These are phyloP conservation scores for Syngnathus typhle DNA, from an alignment of 2,113 vertebrate genomes.

Conservation along the genomic window DNA sequence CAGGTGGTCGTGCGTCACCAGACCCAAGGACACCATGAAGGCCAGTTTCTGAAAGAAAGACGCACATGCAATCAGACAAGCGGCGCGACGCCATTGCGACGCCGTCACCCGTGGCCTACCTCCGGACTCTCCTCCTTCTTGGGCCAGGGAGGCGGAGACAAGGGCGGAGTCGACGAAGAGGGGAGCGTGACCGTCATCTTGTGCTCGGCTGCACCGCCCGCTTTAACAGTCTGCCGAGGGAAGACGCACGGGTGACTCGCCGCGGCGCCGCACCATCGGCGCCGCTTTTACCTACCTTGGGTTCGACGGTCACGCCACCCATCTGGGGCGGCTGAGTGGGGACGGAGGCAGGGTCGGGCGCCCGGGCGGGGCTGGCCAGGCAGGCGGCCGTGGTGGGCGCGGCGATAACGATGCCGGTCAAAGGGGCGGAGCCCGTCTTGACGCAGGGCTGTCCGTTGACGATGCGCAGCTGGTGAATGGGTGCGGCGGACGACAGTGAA, in stretches of 20 bases:
- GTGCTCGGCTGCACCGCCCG: constrained; percentile 79
- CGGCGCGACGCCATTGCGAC: no score
- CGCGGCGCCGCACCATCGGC: fast-evolving
- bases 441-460: constrained; percentile 88
- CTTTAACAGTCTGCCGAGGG: constrained; percentile 75
- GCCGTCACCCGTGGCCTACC: constrained; percentile 59
- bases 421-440: constrained; percentile 64
- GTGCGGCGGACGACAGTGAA: constrained; percentile 81
- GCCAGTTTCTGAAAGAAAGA: constrained; percentile 85
- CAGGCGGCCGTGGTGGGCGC: constrained; percentile 63
- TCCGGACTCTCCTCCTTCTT: constrained; percentile 94
- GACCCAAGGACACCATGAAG: constrained; percentile 96
- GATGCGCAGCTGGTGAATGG: constrained; percentile 95
- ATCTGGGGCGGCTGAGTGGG: constrained; percentile 74
- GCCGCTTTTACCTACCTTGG: constrained; percentile 73
- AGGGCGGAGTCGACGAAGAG: constrained; percentile 67
- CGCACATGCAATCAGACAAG: neutral
- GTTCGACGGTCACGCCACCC: constrained; percentile 86
- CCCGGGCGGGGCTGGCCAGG: constrained; percentile 77
- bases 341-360: constrained; percentile 5
- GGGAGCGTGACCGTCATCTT: constrained; percentile 73
- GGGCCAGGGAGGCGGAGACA: constrained; percentile 80
- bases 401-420: constrained; percentile 96
- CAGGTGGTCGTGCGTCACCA: constrained; percentile 94
- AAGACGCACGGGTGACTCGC: neutral